Percentiles rank a stretch among this genome's conserved stretches.
These are phyloP conservation scores for Fabriciana adippe DNA, from an alignment of 2,888 invertebrate species.

Conservation along the genomic window DNA sequence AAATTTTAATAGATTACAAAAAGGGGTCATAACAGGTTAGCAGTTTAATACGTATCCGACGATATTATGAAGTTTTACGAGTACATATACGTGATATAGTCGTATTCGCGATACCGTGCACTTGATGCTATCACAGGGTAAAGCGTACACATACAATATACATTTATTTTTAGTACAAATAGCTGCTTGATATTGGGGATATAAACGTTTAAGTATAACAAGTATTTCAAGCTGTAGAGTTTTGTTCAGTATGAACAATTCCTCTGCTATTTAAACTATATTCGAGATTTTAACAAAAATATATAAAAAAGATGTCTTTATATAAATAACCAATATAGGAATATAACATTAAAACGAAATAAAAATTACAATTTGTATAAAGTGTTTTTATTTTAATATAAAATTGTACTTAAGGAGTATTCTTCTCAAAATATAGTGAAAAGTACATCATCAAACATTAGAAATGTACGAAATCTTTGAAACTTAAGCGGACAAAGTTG, in stretches of 20 bases:
- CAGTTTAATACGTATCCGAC: neutral
- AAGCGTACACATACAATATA: neutral
- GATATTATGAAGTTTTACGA: neutral
- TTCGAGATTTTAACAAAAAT: slow-evolving; percentile 7
- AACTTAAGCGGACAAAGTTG: slow-evolving; percentile 4
- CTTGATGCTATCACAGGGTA: slow-evolving; percentile 2
- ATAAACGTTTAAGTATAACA: neutral
- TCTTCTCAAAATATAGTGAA: neutral
- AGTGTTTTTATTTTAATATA: neutral
- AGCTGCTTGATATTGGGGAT: slow-evolving; percentile 2
- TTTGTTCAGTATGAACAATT: slow-evolving; percentile 14
- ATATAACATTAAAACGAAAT: neutral
- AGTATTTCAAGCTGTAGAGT: neutral
- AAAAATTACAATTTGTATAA: neutral
- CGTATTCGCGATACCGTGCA: neutral
- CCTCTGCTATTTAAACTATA: slow-evolving; percentile 1
- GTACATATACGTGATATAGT: neutral
- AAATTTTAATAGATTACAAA: no score
- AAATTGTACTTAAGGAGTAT: neutral
- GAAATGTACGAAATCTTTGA: neutral
- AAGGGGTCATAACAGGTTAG: no score
- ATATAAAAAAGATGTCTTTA: slow-evolving; percentile 3
- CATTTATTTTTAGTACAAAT: slow-evolving; percentile 1
- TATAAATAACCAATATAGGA: neutral
- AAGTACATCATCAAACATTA: neutral